Base-by-base conservation (phyloP, 2,113 vertebrate genomes). In the Ivindomyrus marchei region DNA sequence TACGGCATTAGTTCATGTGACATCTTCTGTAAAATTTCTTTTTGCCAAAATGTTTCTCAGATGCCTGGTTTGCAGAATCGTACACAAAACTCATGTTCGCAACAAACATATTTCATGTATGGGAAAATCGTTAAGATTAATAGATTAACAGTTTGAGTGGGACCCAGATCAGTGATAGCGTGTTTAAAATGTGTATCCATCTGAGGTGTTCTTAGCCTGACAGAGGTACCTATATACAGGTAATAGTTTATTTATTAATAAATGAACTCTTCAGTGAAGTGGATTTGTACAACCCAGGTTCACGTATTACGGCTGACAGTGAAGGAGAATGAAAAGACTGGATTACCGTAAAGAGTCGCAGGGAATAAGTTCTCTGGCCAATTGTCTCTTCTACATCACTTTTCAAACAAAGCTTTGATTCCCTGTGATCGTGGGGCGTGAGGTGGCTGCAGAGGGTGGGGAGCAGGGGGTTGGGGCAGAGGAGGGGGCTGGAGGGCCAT, bases 331-430 rank as follows among this genome's bases (percentile, higher is more conserved):
- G 10, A 66, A 66, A 88, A 66, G 42, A n/a, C 88, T 47, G n/a
- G 88, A 88, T 47, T 49, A 88, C 24, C 87, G 52, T 88, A 74
- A 74, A 88, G 45, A 74, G 42, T n/a, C 0, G n/a, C 46, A 49
- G 87, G 11, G 53, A 62, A 42, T 45, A 66, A 11, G 58, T 88
- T 80, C 21, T 70, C 36, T 24, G 24, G 88, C 21, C 24, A 46
- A 70, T 80, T 87, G 89, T 50, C 15, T 90, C 88, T 80, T 88
- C 89, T 88, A 80, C 90, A 90, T 90, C 90, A 90, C 88, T 91
- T 91, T 90, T 93, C 90, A 91, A 89, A 93, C 89, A n/a, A 53
- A 56, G 89, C 91, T 92, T 90, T 91, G 91, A 91, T 91, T 58
- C 85, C 88, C 91, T 90, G 91, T 91, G 91, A 92, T 91, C 92